phyloP scores from a whole-genome alignment of 2,797 vertebrate genomes.

The Syngnathus rostellatus region DNA sequence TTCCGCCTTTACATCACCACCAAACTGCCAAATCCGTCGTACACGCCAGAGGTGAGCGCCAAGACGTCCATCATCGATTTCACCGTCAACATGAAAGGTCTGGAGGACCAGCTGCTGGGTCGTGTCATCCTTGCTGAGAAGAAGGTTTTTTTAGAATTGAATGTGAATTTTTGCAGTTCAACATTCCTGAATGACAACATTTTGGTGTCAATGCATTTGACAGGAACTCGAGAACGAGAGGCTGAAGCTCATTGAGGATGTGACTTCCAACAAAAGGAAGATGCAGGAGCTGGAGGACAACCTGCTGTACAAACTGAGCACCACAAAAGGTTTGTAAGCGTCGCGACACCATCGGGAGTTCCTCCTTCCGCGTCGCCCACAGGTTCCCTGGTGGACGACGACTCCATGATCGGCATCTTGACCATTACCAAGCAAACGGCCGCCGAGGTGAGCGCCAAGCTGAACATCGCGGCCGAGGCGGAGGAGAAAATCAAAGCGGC shows the following conservation, averaged over 20 bases:
- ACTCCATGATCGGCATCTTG: slow-evolving; percentile 78
- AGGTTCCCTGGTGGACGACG: slow-evolving; percentile 83
- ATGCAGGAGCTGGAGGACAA: slow-evolving; percentile 91
- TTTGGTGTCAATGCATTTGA: neutral
- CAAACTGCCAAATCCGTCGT: slow-evolving; percentile 82
- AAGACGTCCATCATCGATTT: slow-evolving; percentile 86
- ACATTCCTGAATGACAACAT: no score
- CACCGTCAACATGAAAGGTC: slow-evolving; percentile 84
- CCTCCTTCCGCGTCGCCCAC: slow-evolving; percentile 18
- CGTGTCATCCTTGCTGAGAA: slow-evolving; percentile 86
- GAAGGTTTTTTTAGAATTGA: slow-evolving; percentile 56
- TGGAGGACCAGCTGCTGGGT: slow-evolving; percentile 86
- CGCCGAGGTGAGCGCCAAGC: slow-evolving; percentile 81
- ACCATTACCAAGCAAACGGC: slow-evolving; percentile 79
- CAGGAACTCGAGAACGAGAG: slow-evolving; percentile 87
- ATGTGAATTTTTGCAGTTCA: no score
- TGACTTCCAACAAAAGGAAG: slow-evolving; percentile 79
- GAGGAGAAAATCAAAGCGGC: slow-evolving; percentile 83
- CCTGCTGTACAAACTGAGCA: slow-evolving; percentile 80
- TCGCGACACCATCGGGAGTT: neutral
- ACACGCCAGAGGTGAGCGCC: slow-evolving; percentile 86
- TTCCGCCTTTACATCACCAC: slow-evolving; percentile 87
- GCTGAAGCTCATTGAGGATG: slow-evolving; percentile 79
- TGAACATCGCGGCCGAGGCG: slow-evolving; percentile 79
- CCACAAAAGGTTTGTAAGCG: slow-evolving; percentile 56